A percentile compares a stretch with the other conserved stretches of the same genome.
Evolutionary conservation across 2,888 invertebrate species (phyloP).

Genomic region (Aricia artaxerxes): DNA sequence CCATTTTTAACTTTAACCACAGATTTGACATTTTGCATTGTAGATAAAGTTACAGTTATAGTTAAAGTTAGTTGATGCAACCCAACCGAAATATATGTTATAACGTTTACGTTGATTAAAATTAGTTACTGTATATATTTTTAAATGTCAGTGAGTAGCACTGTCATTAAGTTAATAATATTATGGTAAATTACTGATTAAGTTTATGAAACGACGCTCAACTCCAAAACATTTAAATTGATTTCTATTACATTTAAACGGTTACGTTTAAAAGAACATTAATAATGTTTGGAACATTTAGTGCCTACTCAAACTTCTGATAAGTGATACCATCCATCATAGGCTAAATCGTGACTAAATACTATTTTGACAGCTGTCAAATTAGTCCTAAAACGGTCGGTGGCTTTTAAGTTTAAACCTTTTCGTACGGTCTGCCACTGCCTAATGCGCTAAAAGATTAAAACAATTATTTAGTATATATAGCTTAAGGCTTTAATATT

Average conservation of each 20-base stretch:
- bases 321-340: constrained; percentile 18
- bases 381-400: constrained; percentile 53
- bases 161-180: background rate
- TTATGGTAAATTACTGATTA: background rate
- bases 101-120: too few relatives aligned
- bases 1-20: too few relatives aligned
- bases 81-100: too few relatives aligned
- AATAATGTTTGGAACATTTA: constrained; percentile 18
- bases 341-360: constrained; percentile 41
- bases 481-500: too few relatives aligned
- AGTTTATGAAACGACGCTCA: background rate
- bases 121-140: too few relatives aligned
- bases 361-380: constrained; percentile 74
- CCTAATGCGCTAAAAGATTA: background rate
- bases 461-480: too few relatives aligned
- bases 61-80: too few relatives aligned
- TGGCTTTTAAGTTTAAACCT: constrained; percentile 40
- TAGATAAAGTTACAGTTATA: too few relatives aligned
- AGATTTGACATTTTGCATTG: too few relatives aligned
- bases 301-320: constrained; percentile 23
- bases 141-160: too few relatives aligned
- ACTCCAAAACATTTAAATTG: background rate
- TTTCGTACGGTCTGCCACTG: constrained; percentile 28
- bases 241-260: background rate
- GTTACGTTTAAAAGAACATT: constrained; percentile 20